A percentile compares a stretch with the other conserved stretches of the same genome.
Conservation (phyloP, 2,113 vertebrate species). For the Cinclus cinclus region DNA sequence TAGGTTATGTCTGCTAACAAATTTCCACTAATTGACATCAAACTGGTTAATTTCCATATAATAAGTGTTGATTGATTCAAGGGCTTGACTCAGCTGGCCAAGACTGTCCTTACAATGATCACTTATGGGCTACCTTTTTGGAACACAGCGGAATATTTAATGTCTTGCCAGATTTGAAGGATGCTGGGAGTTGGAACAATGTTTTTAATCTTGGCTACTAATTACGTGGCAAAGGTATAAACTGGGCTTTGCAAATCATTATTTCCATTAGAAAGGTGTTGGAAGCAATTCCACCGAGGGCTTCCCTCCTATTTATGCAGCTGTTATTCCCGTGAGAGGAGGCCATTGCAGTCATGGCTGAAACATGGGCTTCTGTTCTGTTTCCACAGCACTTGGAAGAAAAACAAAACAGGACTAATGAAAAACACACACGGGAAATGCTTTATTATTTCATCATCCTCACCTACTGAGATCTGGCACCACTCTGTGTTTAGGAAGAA, state of each 20-base stretch:
- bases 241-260: conserved; percentile 88
- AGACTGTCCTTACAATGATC: conserved; percentile 60
- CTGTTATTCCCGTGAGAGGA: conserved; percentile 85
- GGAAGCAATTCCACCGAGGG: conserved; percentile 81
- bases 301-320: conserved; percentile 83
- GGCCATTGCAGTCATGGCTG: conserved; percentile 84
- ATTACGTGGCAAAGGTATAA: conserved; percentile 79
- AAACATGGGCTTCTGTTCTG: conserved; percentile 90
- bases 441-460: conserved; percentile 99
- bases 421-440: conserved; percentile 99
- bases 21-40: conserved; percentile 81
- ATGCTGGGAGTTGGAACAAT: conserved; percentile 75
- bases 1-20: conserved; percentile 74
- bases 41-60: conserved; percentile 82
- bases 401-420: conserved; percentile 96
- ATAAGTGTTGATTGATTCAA: conserved; percentile 84
- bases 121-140: conserved; percentile 72
- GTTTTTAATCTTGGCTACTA: conserved; percentile 81
- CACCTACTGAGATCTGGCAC: conserved; percentile 96
- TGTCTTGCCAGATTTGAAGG: conserved; percentile 79
- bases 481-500: conserved; percentile 83
- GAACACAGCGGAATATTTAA: conserved; percentile 76
- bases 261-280: conserved; percentile 91
- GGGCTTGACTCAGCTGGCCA: conserved; percentile 46
- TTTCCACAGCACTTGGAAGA: conserved; percentile 97